A percentile compares a stretch with the other conserved stretches of the same genome.
These are phyloP conservation scores for Drosophila pseudotalamancana DNA, from an alignment of 2,888 invertebrate genomes.

Conservation along the genomic window DNA sequence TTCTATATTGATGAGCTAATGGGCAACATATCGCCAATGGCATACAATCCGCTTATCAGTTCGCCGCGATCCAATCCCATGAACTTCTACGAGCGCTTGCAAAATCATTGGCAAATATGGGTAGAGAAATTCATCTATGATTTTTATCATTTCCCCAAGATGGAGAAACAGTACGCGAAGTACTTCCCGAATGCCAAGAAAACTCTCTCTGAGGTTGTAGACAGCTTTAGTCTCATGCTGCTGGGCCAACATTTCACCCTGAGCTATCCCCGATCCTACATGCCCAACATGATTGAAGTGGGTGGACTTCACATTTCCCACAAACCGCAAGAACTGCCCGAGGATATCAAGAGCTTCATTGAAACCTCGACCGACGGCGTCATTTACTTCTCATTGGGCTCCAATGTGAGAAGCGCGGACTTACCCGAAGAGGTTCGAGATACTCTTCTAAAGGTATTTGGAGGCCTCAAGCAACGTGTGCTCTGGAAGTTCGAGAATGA, in stretches of 20 bases:
- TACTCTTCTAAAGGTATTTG: slow-evolving; percentile 54
- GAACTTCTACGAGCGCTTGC: slow-evolving; percentile 79
- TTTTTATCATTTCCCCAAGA: slow-evolving; percentile 68
- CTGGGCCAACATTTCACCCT: slow-evolving; percentile 81
- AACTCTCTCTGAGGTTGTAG: slow-evolving; percentile 56
- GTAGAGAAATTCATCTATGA: slow-evolving; percentile 52
- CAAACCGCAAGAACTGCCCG: slow-evolving; percentile 67
- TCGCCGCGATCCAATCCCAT: slow-evolving; percentile 73
- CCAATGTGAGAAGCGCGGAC: slow-evolving; percentile 76
- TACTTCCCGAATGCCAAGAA: slow-evolving; percentile 69
- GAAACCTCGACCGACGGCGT: slow-evolving; percentile 83
- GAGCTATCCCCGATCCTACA: slow-evolving; percentile 75
- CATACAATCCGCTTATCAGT: slow-evolving; percentile 73
- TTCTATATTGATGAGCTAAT: slow-evolving; percentile 45
- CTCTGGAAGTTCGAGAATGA: slow-evolving; percentile 84
- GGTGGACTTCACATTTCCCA: slow-evolving; percentile 81
- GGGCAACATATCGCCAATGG: slow-evolving; percentile 76
- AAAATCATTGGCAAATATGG: slow-evolving; percentile 66
- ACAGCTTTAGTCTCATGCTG: slow-evolving; percentile 77
- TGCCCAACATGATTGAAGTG: slow-evolving; percentile 83
- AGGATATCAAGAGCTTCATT: slow-evolving; percentile 80
- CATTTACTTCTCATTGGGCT: slow-evolving; percentile 85
- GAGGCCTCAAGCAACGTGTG: slow-evolving; percentile 67
- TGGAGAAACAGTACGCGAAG: slow-evolving; percentile 58
- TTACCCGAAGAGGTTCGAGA: slow-evolving; percentile 63